Conservation (phyloP, 2,113 vertebrate genomes). For the Eretmochelys imbricata region DNA sequence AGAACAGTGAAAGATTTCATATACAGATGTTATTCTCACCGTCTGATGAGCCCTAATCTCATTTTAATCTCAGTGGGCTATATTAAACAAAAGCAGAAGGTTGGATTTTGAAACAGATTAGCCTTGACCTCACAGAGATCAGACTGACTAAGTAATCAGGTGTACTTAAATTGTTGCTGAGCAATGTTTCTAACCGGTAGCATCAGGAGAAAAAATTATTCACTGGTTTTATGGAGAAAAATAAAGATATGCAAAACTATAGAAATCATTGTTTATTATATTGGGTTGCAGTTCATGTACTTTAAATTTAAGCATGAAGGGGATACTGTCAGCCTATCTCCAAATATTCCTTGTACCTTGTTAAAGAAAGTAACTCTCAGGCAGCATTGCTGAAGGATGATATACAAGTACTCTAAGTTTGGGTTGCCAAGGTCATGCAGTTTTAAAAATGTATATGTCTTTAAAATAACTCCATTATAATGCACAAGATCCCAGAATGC, state of each 20-base stretch:
- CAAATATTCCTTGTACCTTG: background rate
- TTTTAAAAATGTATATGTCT: background rate
- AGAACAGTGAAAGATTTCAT: constrained; percentile 29
- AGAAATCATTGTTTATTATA: background rate
- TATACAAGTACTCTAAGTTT: background rate
- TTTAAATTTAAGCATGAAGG: background rate
- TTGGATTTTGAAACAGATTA: constrained; percentile 70
- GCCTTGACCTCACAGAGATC: constrained; percentile 70
- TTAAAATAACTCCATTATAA: background rate
- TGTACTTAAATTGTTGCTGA: constrained; percentile 41
- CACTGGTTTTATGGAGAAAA: background rate
- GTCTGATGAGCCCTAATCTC: constrained; percentile 69
- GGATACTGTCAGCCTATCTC: background rate
- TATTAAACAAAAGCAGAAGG: constrained; percentile 74
- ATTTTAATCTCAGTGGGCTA: constrained; percentile 74
- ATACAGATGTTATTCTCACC: constrained; percentile 8
- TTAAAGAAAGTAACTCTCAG: background rate
- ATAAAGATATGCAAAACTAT: background rate
- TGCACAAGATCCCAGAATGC: background rate
- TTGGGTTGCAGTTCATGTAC: background rate
- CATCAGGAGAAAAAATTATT: background rate
- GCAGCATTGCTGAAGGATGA: background rate
- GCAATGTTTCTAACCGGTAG: background rate
- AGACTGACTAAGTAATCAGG: constrained; percentile 61
- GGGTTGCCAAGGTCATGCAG: background rate